A percentile compares a stretch with the other conserved stretches of the same genome.
Conservation (phyloP, 2,888 invertebrate genomes). For the Meganola albula region DNA sequence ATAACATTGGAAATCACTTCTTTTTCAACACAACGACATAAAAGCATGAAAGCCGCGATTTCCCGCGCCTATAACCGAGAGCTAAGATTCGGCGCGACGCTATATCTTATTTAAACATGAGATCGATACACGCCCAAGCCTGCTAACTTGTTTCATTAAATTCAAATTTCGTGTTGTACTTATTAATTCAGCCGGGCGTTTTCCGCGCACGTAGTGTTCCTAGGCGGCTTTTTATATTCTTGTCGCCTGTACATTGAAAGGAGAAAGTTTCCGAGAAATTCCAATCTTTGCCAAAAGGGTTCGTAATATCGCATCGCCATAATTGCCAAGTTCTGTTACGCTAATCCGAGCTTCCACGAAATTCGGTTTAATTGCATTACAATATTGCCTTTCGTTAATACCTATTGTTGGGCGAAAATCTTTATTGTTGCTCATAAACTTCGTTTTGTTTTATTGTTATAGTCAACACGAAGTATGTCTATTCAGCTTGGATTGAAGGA, state of each 20-base stretch:
- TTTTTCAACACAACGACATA: too few relatives aligned
- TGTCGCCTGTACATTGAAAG: slow-evolving; percentile 37
- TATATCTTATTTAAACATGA: slow-evolving; percentile 46
- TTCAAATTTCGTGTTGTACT: slow-evolving; percentile 78
- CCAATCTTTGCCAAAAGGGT: slow-evolving; percentile 31
- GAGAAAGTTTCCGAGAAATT: slow-evolving; percentile 35
- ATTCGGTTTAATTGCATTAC: slow-evolving; percentile 28
- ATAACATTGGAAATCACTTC: too few relatives aligned
- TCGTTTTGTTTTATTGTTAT: slow-evolving; percentile 4
- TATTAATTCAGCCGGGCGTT: slow-evolving; percentile 73
- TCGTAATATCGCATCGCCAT: slow-evolving; percentile 28
- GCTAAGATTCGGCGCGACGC: slow-evolving; percentile 27
- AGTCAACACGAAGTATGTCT: slow-evolving; percentile 7
- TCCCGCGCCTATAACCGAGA: too few relatives aligned
- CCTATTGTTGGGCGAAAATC: slow-evolving; percentile 21
- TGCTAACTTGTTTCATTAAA: slow-evolving; percentile 78
- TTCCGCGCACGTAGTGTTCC: slow-evolving; percentile 51
- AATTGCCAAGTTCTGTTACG: slow-evolving; percentile 38
- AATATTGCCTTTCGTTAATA: slow-evolving; percentile 27
- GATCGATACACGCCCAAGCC: slow-evolving; percentile 71
- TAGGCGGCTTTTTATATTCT: slow-evolving; percentile 61
- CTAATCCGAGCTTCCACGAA: slow-evolving; percentile 22
- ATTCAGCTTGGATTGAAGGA: slow-evolving; percentile 9
- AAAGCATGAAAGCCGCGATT: too few relatives aligned
- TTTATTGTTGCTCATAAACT: slow-evolving; percentile 10